Conservation (phyloP, 2,888 invertebrate species). For the Stenolophus ochropezus region DNA sequence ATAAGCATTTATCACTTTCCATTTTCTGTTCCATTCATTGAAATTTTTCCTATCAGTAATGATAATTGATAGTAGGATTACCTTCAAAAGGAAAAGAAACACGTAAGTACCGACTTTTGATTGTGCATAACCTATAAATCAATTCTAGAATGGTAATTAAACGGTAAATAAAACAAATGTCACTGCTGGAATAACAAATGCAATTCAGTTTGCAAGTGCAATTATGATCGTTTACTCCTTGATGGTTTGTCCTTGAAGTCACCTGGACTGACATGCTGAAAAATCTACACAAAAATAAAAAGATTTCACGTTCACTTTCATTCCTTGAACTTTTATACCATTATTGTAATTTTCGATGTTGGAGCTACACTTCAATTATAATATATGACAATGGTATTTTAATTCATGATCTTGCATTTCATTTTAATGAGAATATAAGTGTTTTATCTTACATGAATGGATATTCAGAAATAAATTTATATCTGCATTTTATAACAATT, state of each 20-base stretch:
- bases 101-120: not conserved
- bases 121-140: slow-evolving; percentile 37
- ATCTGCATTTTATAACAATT: too few species aligned
- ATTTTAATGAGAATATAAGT: not conserved
- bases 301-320: slow-evolving; percentile 47
- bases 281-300: slow-evolving; percentile 1
- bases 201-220: not conserved
- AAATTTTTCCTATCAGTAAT: not conserved
- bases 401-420: slow-evolving; percentile 8
- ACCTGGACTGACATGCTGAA: slow-evolving; percentile 43
- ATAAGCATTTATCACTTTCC: slow-evolving; percentile 35
- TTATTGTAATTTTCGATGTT: slow-evolving; percentile 37
- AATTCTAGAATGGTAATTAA: slow-evolving; percentile 39
- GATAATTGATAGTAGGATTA: slow-evolving; percentile 27
- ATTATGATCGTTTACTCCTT: slow-evolving; percentile 24
- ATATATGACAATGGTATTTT: slow-evolving; percentile 50
- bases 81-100: slow-evolving; percentile 4
- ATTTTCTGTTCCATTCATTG: slow-evolving; percentile 7
- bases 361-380: slow-evolving; percentile 9
- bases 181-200: slow-evolving; percentile 7
- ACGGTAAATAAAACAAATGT: slow-evolving; percentile 49
- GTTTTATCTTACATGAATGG: too few species aligned
- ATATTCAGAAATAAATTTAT: too few species aligned
- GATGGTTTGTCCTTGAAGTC: slow-evolving; percentile 41
- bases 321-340: slow-evolving; percentile 49